Percentiles rank a stretch among this genome's conserved stretches.
phyloP scores from a whole-genome alignment of 2,888 invertebrate genomes.

The Atrina japonica region DNA sequence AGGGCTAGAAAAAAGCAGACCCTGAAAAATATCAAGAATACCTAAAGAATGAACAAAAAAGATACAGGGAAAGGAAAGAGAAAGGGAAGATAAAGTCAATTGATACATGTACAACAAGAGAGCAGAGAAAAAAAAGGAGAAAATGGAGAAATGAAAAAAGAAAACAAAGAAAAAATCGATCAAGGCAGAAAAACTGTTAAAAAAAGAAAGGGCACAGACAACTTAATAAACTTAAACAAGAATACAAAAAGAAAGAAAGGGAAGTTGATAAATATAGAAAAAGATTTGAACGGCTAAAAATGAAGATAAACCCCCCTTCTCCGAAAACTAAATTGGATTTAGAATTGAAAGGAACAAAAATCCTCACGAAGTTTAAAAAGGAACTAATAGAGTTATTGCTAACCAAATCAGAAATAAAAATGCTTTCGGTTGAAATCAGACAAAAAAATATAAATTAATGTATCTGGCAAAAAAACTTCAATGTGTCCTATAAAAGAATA shows the following conservation, averaged over 20 bases:
- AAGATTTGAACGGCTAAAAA: constrained; percentile 19
- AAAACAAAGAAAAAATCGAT: constrained; percentile 13
- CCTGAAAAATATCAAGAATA: constrained; percentile 20
- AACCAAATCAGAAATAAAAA: not conserved
- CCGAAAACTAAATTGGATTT: too few relatives aligned
- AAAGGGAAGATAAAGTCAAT: not conserved
- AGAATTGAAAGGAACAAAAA: constrained; percentile 9
- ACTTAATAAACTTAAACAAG: constrained; percentile 6
- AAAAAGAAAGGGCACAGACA: constrained; percentile 20
- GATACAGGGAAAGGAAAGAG: constrained; percentile 4
- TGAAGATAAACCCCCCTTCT: not conserved
- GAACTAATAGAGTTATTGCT: constrained; percentile 5
- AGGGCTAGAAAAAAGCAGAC: not conserved
- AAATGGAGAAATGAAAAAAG: not conserved
- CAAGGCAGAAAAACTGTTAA: constrained; percentile 21
- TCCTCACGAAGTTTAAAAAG: constrained; percentile 1
- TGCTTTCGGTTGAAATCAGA: not conserved
- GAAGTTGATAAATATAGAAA: constrained; percentile 25
- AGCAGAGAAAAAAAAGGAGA: constrained; percentile 6
- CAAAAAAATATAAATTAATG: constrained; percentile 5
- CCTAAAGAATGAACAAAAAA: constrained; percentile 8
- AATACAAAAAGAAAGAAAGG: constrained; percentile 2
- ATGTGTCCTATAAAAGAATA: constrained; percentile 12
- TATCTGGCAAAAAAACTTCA: not conserved
- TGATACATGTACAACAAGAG: not conserved